Base-by-base conservation (phyloP, 2,113 vertebrate species). In the Embiotoca jacksoni region DNA sequence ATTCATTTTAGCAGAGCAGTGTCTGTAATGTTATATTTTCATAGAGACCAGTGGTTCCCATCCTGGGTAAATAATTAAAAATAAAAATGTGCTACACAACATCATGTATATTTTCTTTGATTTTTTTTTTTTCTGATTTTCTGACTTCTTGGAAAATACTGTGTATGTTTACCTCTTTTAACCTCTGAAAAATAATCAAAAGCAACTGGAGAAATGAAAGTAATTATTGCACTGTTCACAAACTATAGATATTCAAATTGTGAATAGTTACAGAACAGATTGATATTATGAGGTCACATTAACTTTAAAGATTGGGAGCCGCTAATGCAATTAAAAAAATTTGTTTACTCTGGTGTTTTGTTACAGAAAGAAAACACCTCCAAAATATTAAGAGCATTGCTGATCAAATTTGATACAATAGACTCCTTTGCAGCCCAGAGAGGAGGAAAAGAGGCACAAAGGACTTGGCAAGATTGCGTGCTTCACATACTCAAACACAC, bases 381-480 rank as follows among this genome's bases (percentile, higher is more conserved):
- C 6, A 59, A 62, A 76, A 57, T 36, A 71, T 49, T 50, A 14
- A 54, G 14, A 73, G 55, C 7, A 13, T 65, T 32, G 14, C 57
- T 57, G 59, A 80, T 89, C 63, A 72, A 1, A 83, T 83, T 77
- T 71, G 23, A 39, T 41, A 73, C n/a, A 75, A 57, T 3, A 33
- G 63, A 62, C 50, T 80, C 32, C 57, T 83, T 72, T 73, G 49
- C 86, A 74, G 57, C 30, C 16, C 32, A 68, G 61, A 70, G 63
- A 58, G 53, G 55, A 54, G 61, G 58, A 72, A 85, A 72, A 60
- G 52, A 65, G 68, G 55, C 82, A 87, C 71, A 84, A 87, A 89
- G 73, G 87, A 86, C 55, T 88, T 88, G 87, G 85, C 63, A 66
- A 57, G 77, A 87, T 66, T 63, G 79, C 41, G n/a, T 81, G 85